These are phyloP conservation scores for Charina bottae DNA, from an alignment of 2,113 vertebrate genomes.

Conservation along the genomic window DNA sequence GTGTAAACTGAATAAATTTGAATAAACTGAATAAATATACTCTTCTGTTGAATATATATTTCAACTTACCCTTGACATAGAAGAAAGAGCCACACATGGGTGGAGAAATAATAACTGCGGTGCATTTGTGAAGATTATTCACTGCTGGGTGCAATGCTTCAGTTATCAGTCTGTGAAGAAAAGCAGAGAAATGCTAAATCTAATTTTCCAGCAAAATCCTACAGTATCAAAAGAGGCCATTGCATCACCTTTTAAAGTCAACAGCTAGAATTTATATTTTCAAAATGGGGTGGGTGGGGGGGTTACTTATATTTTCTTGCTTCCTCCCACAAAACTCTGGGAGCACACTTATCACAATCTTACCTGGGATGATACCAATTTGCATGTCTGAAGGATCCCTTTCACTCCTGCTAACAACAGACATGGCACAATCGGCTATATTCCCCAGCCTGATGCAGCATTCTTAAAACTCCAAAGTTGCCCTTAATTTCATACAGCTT, in stretches of 20 bases:
- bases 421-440: not conserved
- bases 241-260: not conserved
- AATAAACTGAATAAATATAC: not conserved
- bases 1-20: not conserved
- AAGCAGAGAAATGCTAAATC: slow-evolving; percentile 17
- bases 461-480: not conserved
- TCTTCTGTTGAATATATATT: not conserved
- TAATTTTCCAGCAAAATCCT: not conserved
- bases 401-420: not conserved
- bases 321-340: not conserved
- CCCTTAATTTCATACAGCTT: not conserved
- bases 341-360: not conserved
- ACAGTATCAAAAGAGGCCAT: not conserved
- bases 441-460: not conserved
- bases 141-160: not conserved
- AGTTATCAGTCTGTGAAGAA: slow-evolving; percentile 54
- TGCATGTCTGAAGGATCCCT: not conserved
- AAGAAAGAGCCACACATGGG: slow-evolving; percentile 65
- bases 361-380: not conserved
- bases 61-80: slow-evolving; percentile 64
- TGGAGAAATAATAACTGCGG: slow-evolving; percentile 46
- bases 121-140: slow-evolving; percentile 63
- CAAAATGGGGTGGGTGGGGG: no score
- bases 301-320: no score
- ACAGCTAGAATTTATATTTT: no score